Percentiles rank a stretch among this genome's conserved stretches.
phyloP scores from a whole-genome alignment of 2,797 vertebrate species.

The Platyrinchus mystaceus region DNA sequence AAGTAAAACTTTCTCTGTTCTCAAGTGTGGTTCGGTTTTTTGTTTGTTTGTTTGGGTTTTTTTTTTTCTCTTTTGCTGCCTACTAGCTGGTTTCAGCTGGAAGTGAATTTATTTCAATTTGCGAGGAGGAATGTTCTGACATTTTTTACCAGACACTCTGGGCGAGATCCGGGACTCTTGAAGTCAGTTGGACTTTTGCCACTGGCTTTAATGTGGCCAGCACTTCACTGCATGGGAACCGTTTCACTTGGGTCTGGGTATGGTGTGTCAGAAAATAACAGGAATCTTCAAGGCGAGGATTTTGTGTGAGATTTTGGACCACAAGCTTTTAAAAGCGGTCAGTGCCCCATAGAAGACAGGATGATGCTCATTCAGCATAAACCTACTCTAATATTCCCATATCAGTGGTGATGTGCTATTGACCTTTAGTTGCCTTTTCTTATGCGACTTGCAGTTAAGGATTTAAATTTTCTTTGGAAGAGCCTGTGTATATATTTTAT shows the following conservation, averaged over 20 bases:
- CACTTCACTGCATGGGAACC: background rate
- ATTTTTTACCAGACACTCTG: slow-evolving; percentile 39
- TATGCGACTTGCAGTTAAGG: background rate
- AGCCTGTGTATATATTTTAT: background rate
- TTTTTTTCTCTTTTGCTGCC: background rate
- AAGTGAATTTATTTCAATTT: background rate
- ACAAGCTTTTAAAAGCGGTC: background rate
- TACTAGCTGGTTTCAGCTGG: slow-evolving; percentile 3
- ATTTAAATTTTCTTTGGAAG: background rate
- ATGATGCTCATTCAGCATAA: background rate
- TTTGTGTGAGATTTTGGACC: background rate
- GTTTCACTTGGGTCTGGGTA: background rate
- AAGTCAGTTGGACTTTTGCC: slow-evolving; percentile 41
- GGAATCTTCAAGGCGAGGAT: fast-evolving
- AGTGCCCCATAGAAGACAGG: background rate
- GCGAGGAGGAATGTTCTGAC: background rate
- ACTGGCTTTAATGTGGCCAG: slow-evolving; percentile 28
- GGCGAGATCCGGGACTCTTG: slow-evolving; percentile 10
- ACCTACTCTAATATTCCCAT: background rate
- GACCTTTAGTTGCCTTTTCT: background rate
- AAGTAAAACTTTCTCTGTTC: background rate
- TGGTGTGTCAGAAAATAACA: background rate
- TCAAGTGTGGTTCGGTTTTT: background rate
- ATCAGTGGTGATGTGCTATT: background rate
- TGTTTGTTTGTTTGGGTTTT: background rate